phyloP scores from a whole-genome alignment of 2,888 invertebrate genomes.

The Gortyna flavago region DNA sequence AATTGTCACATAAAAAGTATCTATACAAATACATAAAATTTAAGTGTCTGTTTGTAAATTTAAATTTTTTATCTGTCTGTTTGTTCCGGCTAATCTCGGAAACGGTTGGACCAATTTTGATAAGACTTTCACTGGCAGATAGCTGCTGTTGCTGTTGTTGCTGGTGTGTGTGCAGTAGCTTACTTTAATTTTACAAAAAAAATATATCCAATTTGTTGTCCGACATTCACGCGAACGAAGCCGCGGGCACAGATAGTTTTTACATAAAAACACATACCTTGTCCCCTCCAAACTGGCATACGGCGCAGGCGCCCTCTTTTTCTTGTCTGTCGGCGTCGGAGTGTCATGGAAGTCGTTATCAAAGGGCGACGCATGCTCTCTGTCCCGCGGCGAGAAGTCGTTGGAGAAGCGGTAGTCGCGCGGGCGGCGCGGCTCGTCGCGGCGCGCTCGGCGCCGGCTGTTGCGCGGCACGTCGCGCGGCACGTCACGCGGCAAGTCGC shows the following conservation, averaged over 20 bases:
- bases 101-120: background rate
- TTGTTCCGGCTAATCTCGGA: background rate
- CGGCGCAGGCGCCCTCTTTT: slow-evolving; percentile 72
- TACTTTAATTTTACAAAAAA: too few species aligned
- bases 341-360: slow-evolving; percentile 91
- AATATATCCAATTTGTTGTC: background rate
- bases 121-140: background rate
- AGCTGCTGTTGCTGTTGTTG: too few species aligned
- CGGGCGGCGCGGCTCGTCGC: slow-evolving; percentile 75
- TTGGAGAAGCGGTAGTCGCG: slow-evolving; percentile 88
- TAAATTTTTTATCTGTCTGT: background rate
- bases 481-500: too few species aligned
- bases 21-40: too few species aligned
- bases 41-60: too few species aligned
- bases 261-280: slow-evolving; percentile 69
- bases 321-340: slow-evolving; percentile 79
- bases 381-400: slow-evolving; percentile 90
- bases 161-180: too few species aligned
- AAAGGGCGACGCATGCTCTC: slow-evolving; percentile 89
- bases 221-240: too few species aligned
- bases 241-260: background rate
- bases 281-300: slow-evolving; percentile 85
- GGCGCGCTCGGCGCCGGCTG: slow-evolving; percentile 73
- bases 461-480: too few species aligned
- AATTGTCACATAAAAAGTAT: too few species aligned